A percentile compares a stretch with the other conserved stretches of the same genome.
These are phyloP conservation scores for Dascillus cervinus DNA, from an alignment of 2,888 invertebrate species.

Conservation along the genomic window DNA sequence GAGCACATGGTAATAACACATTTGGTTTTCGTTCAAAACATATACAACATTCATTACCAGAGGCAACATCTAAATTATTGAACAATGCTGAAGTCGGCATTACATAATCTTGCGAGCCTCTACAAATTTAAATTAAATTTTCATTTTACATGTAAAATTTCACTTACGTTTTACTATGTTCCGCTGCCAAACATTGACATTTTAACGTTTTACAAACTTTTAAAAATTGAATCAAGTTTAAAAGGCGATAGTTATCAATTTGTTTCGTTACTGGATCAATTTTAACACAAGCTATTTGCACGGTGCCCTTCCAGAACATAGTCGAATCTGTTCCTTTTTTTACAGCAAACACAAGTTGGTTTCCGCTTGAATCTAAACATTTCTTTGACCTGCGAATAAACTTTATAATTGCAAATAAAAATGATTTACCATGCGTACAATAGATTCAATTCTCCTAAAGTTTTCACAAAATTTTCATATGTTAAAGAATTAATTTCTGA, in stretches of 20 bases:
- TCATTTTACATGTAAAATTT: conserved; percentile 2
- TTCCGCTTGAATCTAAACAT: conserved; percentile 53
- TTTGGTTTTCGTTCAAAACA: conserved; percentile 64
- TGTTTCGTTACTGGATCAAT: conserved; percentile 46
- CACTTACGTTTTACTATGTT: conserved; percentile 31
- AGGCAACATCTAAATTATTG: conserved; percentile 31
- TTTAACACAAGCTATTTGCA: conserved; percentile 58
- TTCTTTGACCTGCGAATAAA: conserved; percentile 46
- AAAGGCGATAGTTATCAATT: conserved; percentile 51
- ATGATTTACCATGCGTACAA: conserved; percentile 44
- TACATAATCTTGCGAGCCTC: conserved; percentile 2
- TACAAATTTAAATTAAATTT: background rate
- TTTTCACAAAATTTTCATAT: conserved; percentile 53
- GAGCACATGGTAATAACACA: conserved; percentile 60
- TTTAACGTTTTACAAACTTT: conserved; percentile 51
- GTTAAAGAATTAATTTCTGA: conserved; percentile 35
- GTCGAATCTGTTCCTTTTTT: conserved; percentile 57
- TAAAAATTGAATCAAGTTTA: conserved; percentile 57
- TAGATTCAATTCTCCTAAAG: conserved; percentile 52
- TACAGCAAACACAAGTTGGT: conserved; percentile 56
- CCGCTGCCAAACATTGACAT: conserved; percentile 40
- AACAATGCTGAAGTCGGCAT: conserved; percentile 37
- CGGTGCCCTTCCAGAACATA: conserved; percentile 61
- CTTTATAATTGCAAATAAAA: conserved; percentile 9
- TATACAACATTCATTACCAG: conserved; percentile 56